Evolutionary conservation across 2,888 invertebrate genomes (phyloP).

Genomic region (Drosophila mimica): DNA sequence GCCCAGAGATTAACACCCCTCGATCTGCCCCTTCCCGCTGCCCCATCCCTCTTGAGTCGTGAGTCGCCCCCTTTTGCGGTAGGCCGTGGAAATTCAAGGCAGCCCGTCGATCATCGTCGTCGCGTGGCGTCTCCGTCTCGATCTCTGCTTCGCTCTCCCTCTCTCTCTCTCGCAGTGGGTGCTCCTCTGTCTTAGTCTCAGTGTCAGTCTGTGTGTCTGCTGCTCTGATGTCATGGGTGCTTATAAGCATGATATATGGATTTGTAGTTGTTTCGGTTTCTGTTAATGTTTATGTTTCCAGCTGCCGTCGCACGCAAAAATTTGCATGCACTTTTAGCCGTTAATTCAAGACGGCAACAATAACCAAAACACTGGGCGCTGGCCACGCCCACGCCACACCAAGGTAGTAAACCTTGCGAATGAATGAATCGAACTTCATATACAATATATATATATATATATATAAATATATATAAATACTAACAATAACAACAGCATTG

Average conservation of each 20-base stretch:
- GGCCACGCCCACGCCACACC: slow-evolving; percentile 47
- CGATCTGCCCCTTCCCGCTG: not conserved
- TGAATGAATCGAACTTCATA: slow-evolving; percentile 55
- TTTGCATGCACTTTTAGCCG: slow-evolving; percentile 64
- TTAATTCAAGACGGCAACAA: slow-evolving; percentile 14
- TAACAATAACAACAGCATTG: slow-evolving; percentile 31
- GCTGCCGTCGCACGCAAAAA: slow-evolving; percentile 61
- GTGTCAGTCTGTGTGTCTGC: slow-evolving; percentile 14
- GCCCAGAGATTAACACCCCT: slow-evolving; percentile 33
- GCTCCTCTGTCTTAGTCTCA: slow-evolving; percentile 13
- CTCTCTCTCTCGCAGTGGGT: slow-evolving; percentile 1
- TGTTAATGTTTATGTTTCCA: slow-evolving; percentile 17
- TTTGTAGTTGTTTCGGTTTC: slow-evolving; percentile 9
- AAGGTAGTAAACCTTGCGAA: slow-evolving; percentile 50
- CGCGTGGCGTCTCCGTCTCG: slow-evolving; percentile 51
- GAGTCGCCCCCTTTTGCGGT: not conserved
- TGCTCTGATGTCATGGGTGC: slow-evolving; percentile 60
- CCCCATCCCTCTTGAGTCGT: not conserved
- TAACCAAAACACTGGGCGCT: slow-evolving; percentile 31
- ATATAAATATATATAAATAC: slow-evolving; percentile 10
- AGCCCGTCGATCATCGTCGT: slow-evolving; percentile 50
- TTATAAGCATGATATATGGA: slow-evolving; percentile 63
- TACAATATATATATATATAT: slow-evolving; percentile 12
- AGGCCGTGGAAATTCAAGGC: slow-evolving; percentile 62
- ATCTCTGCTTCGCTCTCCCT: not conserved